Base-by-base conservation (phyloP, 1,140 invertebrate species). In the Drosophila lacteicornis region DNA sequence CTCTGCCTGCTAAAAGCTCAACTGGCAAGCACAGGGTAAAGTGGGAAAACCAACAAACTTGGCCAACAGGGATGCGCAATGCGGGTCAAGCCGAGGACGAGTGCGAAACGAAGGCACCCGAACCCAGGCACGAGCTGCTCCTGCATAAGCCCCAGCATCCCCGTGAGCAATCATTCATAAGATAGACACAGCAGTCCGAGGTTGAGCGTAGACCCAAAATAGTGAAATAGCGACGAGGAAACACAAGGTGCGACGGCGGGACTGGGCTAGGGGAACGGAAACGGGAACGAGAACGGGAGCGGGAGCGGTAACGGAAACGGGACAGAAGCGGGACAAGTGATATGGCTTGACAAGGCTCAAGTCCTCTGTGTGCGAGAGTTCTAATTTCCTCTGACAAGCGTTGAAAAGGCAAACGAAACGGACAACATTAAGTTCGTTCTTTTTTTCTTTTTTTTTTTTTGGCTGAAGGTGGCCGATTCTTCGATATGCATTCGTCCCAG, bases 101-200 rank as follows among this genome's bases (percentile, higher is more conserved):
- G 12, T 15, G 5, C 17, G 25, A 47, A 67, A 68, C 45, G 66
- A 68, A 50, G 45, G 30, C 46, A 67, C 11, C 45, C 66, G 61
- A 55, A 11, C 1, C 8, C 12, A 3, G 8, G 19, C 36, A 22
- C 53, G 36, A 68, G 46, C 15, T 15, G 36, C 7, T 68, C 25
- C 45, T 67, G 66, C 63, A 51, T 30, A 12, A n/a, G 62, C 62
- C 36, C 36, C 53, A 56, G 53, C 53, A 68, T 68, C 45, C 36
- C 66, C n/a, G 59, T 68, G 15, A 51, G 46, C 19, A 49, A 50
- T 50, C 27, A 68, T 68, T 68, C 62, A 66, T 67, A 67, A 50
- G 61, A 47, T 68, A 68, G 66, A 68, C 36, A 68, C 65, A 65
- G 62, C 57, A 66, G 62, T 66, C 57, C 57, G 62, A 45, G 62